phyloP scores from a whole-genome alignment of 92 coral and sea anemone genomes.

The Epizoanthus illoricatus region DNA sequence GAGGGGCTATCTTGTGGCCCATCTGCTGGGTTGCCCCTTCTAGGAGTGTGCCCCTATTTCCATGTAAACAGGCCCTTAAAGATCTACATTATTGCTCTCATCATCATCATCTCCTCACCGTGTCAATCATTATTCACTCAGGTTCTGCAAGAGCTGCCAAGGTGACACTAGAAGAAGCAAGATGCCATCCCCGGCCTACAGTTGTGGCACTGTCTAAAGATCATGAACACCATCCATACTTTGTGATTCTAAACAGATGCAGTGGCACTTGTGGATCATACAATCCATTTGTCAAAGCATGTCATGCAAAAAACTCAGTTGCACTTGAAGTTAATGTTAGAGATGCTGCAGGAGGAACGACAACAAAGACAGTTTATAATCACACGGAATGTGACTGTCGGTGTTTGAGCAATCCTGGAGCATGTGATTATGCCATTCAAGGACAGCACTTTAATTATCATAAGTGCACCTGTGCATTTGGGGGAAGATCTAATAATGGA shows the following conservation, averaged over 20 bases:
- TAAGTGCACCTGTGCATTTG: slow-evolving; percentile 2
- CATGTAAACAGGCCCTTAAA: too few species aligned
- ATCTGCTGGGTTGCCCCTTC: too few species aligned
- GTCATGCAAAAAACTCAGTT: neutral
- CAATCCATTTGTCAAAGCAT: neutral
- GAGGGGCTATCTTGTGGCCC: too few species aligned
- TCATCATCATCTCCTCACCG: neutral
- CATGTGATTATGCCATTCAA: neutral
- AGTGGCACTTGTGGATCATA: slow-evolving; percentile 7
- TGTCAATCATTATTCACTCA: neutral
- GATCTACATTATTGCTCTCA: too few species aligned
- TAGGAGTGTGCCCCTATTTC: too few species aligned
- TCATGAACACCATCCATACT: slow-evolving; percentile 21
- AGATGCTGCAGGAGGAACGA: neutral
- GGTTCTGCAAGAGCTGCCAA: slow-evolving; percentile 17
- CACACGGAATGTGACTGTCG: slow-evolving; percentile 25
- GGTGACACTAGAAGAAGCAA: neutral
- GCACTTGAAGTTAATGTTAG: slow-evolving; percentile 1
- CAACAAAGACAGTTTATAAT: slow-evolving; percentile 4
- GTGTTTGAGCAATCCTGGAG: neutral
- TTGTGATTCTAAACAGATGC: slow-evolving; percentile 28
- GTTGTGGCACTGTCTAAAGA: slow-evolving; percentile 13
- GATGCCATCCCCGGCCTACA: slow-evolving; percentile 15
- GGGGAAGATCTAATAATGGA: neutral
- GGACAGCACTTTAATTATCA: neutral